phyloP scores from a whole-genome alignment of 2,888 invertebrate species.

The Nymphalis urticae region DNA sequence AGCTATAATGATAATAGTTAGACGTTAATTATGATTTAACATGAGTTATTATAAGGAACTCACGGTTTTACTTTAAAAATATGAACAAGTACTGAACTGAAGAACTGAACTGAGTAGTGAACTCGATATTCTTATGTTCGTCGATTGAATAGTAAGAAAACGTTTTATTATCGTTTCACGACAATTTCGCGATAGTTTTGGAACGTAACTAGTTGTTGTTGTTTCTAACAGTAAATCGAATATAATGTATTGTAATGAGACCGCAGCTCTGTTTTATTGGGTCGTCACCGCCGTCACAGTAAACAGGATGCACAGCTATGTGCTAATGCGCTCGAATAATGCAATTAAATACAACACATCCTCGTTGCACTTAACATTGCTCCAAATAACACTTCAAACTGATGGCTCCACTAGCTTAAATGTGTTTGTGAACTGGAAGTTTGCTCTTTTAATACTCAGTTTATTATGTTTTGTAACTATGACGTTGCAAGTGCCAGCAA shows the following conservation, averaged over 20 bases:
- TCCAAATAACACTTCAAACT: constrained; percentile 39
- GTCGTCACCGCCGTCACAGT: constrained; percentile 5
- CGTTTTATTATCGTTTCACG: background rate
- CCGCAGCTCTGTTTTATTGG: constrained; percentile 9
- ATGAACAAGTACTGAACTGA: no score
- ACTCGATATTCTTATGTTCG: no score
- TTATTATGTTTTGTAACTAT: background rate
- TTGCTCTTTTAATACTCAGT: constrained; percentile 6
- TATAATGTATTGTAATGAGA: background rate
- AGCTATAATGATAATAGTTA: no score
- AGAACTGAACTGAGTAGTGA: no score
- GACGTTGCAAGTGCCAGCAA: constrained; percentile 3
- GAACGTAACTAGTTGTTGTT: background rate
- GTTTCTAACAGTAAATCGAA: constrained; percentile 2
- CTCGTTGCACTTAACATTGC: constrained; percentile 34
- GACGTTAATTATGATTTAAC: no score
- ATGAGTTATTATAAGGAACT: no score
- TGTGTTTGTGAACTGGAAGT: constrained; percentile 14
- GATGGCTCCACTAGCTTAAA: constrained; percentile 32
- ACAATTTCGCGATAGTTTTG: background rate
- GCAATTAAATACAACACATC: constrained; percentile 19
- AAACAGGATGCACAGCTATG: constrained; percentile 19
- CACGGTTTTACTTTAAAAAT: no score
- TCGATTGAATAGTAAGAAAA: no score
- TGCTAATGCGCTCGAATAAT: constrained; percentile 16